These are phyloP conservation scores for Hapalemur alaotrensis DNA, from an alignment of 2,797 vertebrate genomes.

Conservation along the genomic window DNA sequence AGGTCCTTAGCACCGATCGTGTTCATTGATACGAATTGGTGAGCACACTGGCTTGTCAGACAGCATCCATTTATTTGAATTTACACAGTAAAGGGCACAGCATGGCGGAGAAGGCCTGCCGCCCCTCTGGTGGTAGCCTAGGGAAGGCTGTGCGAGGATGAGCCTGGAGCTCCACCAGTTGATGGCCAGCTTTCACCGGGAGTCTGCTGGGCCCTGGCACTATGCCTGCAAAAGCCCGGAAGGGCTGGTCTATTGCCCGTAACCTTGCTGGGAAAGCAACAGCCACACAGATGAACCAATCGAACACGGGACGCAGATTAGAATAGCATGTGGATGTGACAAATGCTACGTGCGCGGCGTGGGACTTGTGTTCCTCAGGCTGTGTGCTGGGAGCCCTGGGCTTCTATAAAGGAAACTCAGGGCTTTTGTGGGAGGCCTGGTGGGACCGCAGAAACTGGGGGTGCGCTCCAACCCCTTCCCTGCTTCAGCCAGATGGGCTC, in stretches of 20 bases:
- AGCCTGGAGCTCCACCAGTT: neutral
- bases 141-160: neutral
- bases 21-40: neutral
- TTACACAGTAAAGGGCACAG: neutral
- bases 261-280: neutral
- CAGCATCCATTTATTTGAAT: neutral
- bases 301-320: neutral
- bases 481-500: neutral
- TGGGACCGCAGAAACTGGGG: neutral
- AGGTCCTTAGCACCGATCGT: neutral
- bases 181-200: neutral
- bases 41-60: neutral
- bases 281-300: rapidly evolving
- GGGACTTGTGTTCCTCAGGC: neutral
- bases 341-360: rapidly evolving
- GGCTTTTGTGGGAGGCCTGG: neutral
- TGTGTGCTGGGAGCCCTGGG: neutral
- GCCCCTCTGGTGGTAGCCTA: neutral
- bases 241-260: neutral
- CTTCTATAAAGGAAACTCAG: neutral
- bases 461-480: neutral
- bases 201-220: neutral
- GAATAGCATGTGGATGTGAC: neutral
- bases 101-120: neutral
- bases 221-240: neutral